phyloP scores from a whole-genome alignment of 2,888 invertebrate genomes.

The Stenodema calcarata region DNA sequence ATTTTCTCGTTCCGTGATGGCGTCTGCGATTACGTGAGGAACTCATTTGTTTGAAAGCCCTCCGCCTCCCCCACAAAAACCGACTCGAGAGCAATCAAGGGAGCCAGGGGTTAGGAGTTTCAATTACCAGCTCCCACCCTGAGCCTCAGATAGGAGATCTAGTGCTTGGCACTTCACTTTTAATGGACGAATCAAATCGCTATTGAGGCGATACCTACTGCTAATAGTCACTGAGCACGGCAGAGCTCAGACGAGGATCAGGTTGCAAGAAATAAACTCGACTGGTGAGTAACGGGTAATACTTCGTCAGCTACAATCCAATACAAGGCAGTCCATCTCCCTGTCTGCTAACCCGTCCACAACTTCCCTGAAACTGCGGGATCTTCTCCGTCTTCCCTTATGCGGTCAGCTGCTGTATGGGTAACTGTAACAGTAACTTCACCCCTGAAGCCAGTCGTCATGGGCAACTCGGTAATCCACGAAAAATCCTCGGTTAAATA shows the following conservation, averaged over 20 bases:
- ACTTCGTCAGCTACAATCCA: too few relatives aligned
- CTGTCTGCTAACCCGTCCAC: too few relatives aligned
- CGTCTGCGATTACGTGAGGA: not conserved
- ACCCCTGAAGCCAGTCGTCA: too few relatives aligned
- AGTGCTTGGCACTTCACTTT: constrained; percentile 49
- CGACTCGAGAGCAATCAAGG: not conserved
- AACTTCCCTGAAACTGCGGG: too few relatives aligned
- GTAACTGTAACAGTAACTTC: too few relatives aligned
- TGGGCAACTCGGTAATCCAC: too few relatives aligned
- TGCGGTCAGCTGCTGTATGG: too few relatives aligned
- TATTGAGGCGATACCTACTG: not conserved
- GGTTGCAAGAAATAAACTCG: not conserved
- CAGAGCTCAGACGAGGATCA: not conserved
- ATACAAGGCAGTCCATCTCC: too few relatives aligned
- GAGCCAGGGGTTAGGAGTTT: constrained; percentile 5
- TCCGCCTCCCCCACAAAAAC: not conserved
- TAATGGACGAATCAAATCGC: constrained; percentile 40
- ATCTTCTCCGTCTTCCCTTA: too few relatives aligned
- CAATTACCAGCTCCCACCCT: constrained; percentile 19
- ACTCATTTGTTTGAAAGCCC: not conserved
- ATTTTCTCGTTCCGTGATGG: not conserved
- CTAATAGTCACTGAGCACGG: not conserved
- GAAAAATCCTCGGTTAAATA: too few relatives aligned
- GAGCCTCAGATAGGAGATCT: not conserved
- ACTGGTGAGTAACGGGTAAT: too few relatives aligned